A percentile compares a stretch with the other conserved stretches of the same genome.
Evolutionary conservation across 2,888 invertebrate species (phyloP).

Genomic region (Chesias legatella): DNA sequence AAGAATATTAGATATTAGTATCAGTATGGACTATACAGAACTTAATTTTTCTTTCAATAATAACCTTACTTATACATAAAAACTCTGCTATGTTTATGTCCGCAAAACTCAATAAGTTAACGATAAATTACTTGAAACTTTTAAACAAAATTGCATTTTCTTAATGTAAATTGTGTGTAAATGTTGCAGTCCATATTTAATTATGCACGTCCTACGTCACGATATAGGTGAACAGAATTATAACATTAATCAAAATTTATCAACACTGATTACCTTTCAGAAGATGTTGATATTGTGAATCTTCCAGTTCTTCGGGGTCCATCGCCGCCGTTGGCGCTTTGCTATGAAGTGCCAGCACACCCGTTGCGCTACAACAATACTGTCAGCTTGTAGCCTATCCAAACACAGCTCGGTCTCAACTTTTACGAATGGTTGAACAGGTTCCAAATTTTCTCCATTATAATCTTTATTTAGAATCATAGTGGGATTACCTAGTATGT

Average conservation of each 20-base stretch:
- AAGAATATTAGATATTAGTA: not conserved
- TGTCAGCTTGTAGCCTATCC: slow-evolving; percentile 1
- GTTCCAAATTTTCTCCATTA: not conserved
- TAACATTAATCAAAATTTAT: not conserved
- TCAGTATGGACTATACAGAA: not conserved
- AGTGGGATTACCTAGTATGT: no score
- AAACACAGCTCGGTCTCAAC: not conserved
- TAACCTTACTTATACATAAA: no score
- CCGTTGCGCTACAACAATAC: slow-evolving; percentile 64
- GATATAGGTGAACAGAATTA: no score
- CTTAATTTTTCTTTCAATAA: no score
- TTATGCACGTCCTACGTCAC: no score
- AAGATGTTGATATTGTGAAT: slow-evolving; percentile 76
- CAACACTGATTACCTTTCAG: slow-evolving; percentile 59
- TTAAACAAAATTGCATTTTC: no score
- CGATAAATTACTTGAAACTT: no score
- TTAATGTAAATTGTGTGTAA: no score
- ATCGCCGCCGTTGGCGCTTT: slow-evolving; percentile 67
- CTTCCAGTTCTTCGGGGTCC: slow-evolving; percentile 59
- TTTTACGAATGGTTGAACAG: no score
- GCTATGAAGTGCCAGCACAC: slow-evolving; percentile 71
- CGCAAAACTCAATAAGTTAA: no score
- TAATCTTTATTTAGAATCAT: not conserved
- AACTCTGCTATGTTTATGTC: no score
- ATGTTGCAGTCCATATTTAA: no score